Conservation (phyloP, 2,888 invertebrate genomes). For the Amphipoea oculea region DNA sequence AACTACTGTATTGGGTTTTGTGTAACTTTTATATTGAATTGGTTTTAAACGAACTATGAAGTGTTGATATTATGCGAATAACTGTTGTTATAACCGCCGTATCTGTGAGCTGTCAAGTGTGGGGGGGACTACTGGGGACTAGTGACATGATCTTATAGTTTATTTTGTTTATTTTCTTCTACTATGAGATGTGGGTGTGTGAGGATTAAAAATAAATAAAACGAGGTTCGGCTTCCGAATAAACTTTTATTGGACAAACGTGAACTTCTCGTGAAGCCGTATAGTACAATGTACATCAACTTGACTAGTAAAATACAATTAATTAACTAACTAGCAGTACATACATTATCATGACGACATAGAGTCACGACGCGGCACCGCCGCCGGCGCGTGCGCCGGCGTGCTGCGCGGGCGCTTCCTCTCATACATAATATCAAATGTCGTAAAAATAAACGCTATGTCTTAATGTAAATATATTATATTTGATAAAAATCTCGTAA, state of each 20-base stretch:
- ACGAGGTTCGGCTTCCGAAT: constrained; percentile 85
- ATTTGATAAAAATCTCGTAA: constrained; percentile 69
- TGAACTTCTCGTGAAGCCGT: constrained; percentile 79
- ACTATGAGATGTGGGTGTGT: not conserved
- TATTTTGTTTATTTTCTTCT: not conserved
- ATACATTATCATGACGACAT: constrained; percentile 56
- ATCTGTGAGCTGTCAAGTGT: not conserved
- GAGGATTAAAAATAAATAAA: constrained; percentile 70
- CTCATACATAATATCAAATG: constrained; percentile 67
- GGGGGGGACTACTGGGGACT: not conserved
- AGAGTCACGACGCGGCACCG: constrained; percentile 41
- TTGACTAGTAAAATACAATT: constrained; percentile 83
- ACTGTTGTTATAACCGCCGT: not conserved
- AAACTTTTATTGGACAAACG: constrained; percentile 89
- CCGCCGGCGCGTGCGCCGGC: constrained; percentile 11
- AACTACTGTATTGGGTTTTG: not conserved
- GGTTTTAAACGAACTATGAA: not conserved
- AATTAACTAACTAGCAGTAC: constrained; percentile 78
- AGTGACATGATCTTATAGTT: not conserved
- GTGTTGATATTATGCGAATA: not conserved
- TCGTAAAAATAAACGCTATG: constrained; percentile 78
- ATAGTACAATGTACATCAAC: constrained; percentile 84
- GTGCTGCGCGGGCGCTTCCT: constrained; percentile 24
- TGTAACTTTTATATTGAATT: not conserved
- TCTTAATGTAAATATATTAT: constrained; percentile 68